A percentile compares a stretch with the other conserved stretches of the same genome.
These are phyloP conservation scores for Petrocephalus schoutedeni DNA, from an alignment of 2,797 vertebrate genomes.

Conservation along the genomic window DNA sequence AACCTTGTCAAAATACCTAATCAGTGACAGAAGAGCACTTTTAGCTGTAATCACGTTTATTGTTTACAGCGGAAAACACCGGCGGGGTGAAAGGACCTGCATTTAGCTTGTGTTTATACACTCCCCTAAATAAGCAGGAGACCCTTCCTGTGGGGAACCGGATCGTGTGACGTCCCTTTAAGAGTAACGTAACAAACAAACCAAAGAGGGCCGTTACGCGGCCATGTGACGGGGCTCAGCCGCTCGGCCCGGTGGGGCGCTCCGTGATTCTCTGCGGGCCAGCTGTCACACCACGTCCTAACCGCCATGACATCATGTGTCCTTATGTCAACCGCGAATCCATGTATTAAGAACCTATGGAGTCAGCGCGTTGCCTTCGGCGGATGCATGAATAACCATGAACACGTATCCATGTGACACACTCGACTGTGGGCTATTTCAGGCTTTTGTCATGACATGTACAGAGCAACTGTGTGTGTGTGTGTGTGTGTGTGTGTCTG, in stretches of 20 bases:
- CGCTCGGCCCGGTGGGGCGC: not conserved
- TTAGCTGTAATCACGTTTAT: not conserved
- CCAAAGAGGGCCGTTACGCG: not conserved
- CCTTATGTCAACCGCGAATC: slow-evolving; percentile 14
- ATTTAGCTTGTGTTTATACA: not conserved
- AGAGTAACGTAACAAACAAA: not conserved
- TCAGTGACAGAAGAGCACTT: not conserved
- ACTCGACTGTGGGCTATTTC: slow-evolving; percentile 11
- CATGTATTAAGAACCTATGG: not conserved
- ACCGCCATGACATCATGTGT: slow-evolving; percentile 29
- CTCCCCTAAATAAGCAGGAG: not conserved
- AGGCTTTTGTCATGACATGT: not conserved
- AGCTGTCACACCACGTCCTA: slow-evolving; percentile 26
- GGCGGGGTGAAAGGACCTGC: not conserved
- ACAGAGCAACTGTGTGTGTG: not conserved
- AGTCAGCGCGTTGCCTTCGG: not conserved
- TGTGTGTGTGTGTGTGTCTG: not conserved
- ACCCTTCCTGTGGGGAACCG: not conserved
- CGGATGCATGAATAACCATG: slow-evolving; percentile 21
- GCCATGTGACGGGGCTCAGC: not conserved
- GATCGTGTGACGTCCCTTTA: not conserved
- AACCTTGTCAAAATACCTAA: not conserved
- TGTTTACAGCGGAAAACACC: not conserved
- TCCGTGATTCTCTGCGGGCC: slow-evolving; percentile 14
- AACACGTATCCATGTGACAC: not conserved